Evolutionary conservation across 2,113 vertebrate genomes (phyloP).

Genomic region (Pyrgilauda ruficollis): DNA sequence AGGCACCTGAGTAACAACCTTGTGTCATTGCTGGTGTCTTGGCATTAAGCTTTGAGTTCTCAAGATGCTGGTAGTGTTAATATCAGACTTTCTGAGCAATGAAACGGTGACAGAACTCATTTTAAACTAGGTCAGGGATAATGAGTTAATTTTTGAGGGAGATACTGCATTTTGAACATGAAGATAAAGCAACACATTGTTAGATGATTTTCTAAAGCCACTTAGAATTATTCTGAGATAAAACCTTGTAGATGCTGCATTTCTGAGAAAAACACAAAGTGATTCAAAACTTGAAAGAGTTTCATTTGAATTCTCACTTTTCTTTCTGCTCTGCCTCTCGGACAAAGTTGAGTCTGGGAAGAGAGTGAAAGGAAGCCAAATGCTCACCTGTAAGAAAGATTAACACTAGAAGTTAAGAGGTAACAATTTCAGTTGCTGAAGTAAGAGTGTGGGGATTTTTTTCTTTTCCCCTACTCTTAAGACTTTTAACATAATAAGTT

Average conservation of each 20-base stretch:
- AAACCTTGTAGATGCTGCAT: not conserved
- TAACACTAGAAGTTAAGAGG: not conserved
- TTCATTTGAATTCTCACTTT: not conserved
- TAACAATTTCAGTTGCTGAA: not conserved
- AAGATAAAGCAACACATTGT: not conserved
- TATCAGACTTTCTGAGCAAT: not conserved
- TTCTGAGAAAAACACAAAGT: not conserved
- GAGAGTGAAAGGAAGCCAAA: not conserved
- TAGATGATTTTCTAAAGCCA: not conserved
- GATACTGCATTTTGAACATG: not conserved
- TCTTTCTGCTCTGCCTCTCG: not conserved
- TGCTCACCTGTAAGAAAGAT: not conserved
- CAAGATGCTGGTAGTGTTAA: not conserved
- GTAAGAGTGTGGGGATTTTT: not conserved
- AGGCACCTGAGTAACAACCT: not conserved
- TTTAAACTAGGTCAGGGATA: not conserved
- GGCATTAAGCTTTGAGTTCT: not conserved
- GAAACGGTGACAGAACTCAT: not conserved
- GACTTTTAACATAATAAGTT: not conserved
- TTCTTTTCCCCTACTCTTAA: not conserved
- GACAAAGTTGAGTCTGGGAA: not conserved
- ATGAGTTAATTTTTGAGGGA: not conserved
- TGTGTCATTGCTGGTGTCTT: not conserved
- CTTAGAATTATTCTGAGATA: not conserved
- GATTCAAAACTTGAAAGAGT: not conserved